phyloP scores from a whole-genome alignment of 1,140 invertebrate species.

The Heliconius nattereri region DNA sequence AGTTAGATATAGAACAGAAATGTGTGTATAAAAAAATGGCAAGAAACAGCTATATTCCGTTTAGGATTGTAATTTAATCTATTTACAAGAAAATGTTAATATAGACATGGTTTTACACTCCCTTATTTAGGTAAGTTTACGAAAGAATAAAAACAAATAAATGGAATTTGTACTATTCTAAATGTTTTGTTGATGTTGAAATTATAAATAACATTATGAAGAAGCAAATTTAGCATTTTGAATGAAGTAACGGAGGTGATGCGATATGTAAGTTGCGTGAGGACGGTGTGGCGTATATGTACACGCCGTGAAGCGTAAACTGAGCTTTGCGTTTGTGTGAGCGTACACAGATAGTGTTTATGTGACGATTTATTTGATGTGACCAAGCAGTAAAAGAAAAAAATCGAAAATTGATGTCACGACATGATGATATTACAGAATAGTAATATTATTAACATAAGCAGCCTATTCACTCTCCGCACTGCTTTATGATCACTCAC shows the following conservation, averaged over 20 bases:
- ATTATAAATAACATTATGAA: neutral
- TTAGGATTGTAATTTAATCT: neutral
- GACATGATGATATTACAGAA: no score
- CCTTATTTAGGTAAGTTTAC: neutral
- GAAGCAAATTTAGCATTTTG: neutral
- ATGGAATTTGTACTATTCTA: neutral
- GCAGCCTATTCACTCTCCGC: no score
- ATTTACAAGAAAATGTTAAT: neutral
- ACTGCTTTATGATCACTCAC: no score
- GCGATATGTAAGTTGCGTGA: slow-evolving; percentile 71
- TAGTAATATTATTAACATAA: no score
- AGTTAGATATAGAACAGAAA: neutral
- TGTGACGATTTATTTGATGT: no score
- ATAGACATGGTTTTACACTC: slow-evolving; percentile 4
- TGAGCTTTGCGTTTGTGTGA: no score
- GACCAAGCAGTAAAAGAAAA: no score
- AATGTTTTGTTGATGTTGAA: no score
- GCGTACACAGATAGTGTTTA: no score
- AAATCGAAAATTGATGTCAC: no score
- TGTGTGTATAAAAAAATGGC: neutral
- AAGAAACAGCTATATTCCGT: slow-evolving; percentile 4
- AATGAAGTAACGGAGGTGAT: slow-evolving; percentile 36
- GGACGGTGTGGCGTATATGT: slow-evolving; percentile 59
- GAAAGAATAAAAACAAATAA: neutral
- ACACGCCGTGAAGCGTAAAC: no score